Conservation (phyloP, 1,140 invertebrate genomes). For the Elysia chlorotica region DNA sequence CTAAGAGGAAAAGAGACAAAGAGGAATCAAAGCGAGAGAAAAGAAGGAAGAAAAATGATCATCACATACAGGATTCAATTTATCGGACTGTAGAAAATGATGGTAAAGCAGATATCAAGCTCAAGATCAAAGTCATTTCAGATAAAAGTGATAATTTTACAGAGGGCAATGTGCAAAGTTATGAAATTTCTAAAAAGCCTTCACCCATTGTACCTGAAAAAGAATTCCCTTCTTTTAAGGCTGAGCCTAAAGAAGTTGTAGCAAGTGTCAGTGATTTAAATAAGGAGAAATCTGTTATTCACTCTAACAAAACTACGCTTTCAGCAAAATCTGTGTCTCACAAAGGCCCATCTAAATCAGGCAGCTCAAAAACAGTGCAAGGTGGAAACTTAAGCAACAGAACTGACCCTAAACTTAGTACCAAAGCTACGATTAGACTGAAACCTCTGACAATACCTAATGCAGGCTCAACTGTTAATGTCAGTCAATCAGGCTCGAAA, state of each 20-base stretch:
- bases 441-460: constrained; percentile 54
- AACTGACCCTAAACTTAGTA: constrained; percentile 53
- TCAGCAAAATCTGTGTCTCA: constrained; percentile 34
- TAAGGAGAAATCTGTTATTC: constrained; percentile 21
- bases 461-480: constrained; percentile 40
- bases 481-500: constrained; percentile 27
- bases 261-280: not conserved
- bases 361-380: constrained; percentile 27
- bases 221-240: not conserved
- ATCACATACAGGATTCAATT: constrained; percentile 34
- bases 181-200: constrained; percentile 23
- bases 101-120: constrained; percentile 36
- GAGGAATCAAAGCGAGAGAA: constrained; percentile 49
- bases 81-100: constrained; percentile 42
- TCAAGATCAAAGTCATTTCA: constrained; percentile 39
- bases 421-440: constrained; percentile 58
- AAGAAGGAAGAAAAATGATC: constrained; percentile 45
- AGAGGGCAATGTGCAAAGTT: constrained; percentile 16
- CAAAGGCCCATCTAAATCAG: constrained; percentile 30
- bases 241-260: not conserved
- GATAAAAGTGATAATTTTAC: constrained; percentile 9
- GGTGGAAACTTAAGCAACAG: constrained; percentile 37
- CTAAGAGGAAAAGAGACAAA: constrained; percentile 48
- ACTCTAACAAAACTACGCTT: no score
- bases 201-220: constrained; percentile 15